Percentiles rank a stretch among this genome's conserved stretches.
Evolutionary conservation across 1,140 invertebrate species (phyloP).

Genomic region (Ruditapes philippinarum): DNA sequence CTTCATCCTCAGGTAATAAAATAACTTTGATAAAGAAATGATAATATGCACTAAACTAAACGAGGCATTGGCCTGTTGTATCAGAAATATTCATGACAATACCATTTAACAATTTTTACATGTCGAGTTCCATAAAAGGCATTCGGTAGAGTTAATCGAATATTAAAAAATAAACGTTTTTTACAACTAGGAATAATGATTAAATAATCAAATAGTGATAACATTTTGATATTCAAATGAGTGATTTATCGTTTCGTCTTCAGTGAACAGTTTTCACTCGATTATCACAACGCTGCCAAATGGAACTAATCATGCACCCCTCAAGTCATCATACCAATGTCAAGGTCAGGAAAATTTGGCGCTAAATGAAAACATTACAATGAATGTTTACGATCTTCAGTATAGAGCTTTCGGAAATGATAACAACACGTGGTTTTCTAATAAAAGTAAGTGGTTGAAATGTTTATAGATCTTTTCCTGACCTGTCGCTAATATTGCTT

Average conservation of each 20-base stretch:
- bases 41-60: too few species aligned
- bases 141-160: too few species aligned
- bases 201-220: neutral
- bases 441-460: neutral
- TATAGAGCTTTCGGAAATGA: constrained; percentile 26
- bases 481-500: too few species aligned
- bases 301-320: neutral
- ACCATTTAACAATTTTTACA: neutral
- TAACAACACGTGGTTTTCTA: neutral
- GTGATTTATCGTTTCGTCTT: neutral
- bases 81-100: too few species aligned
- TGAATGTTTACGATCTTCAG: neutral
- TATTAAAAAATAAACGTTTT: too few species aligned
- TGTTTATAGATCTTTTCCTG: too few species aligned
- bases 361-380: neutral
- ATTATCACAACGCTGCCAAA: neutral
- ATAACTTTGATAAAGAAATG: too few species aligned
- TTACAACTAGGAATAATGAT: too few species aligned
- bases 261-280: neutral
- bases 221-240: neutral
- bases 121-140: neutral
- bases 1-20: neutral
- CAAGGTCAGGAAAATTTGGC: neutral
- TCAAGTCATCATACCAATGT: neutral
- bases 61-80: too few species aligned